Conservation (phyloP, 53 echinoderm and acorn worm genomes). For the Crossaster papposus region DNA sequence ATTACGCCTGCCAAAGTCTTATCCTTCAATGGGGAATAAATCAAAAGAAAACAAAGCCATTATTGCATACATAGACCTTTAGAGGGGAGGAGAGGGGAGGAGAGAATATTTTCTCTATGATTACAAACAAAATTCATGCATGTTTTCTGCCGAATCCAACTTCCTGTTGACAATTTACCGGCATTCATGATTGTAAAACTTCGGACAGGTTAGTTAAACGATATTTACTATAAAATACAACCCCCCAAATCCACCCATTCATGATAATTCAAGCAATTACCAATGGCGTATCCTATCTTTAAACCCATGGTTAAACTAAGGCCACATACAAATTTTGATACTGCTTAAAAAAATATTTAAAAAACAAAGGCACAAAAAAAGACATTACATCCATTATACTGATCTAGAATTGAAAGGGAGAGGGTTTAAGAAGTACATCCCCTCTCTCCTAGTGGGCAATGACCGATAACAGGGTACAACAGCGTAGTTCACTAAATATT, state of each 20-base stretch:
- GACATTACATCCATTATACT: background rate
- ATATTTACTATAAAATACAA: too few relatives aligned
- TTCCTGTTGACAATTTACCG: too few relatives aligned
- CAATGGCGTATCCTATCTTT: too few relatives aligned
- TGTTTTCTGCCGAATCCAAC: too few relatives aligned
- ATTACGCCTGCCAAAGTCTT: background rate
- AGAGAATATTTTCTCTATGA: too few relatives aligned
- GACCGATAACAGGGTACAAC: conserved; percentile 11
- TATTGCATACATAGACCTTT: background rate
- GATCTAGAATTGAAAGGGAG: background rate
- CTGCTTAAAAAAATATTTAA: background rate
- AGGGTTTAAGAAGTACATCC: background rate
- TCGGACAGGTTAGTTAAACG: too few relatives aligned
- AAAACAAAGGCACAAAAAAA: background rate
- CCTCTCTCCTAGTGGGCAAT: conserved; percentile 5
- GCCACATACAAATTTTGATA: background rate
- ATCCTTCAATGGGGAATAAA: background rate
- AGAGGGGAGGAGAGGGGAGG: background rate
- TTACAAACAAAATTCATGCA: too few relatives aligned
- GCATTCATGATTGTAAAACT: too few relatives aligned
- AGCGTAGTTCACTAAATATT: conserved; percentile 39
- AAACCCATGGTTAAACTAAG: background rate
- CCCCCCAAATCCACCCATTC: background rate
- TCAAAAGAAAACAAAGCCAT: background rate
- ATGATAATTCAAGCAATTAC: background rate